A percentile compares a stretch with the other conserved stretches of the same genome.
These are phyloP conservation scores for Lasiommata megera DNA, from an alignment of 2,888 invertebrate species.

Conservation along the genomic window DNA sequence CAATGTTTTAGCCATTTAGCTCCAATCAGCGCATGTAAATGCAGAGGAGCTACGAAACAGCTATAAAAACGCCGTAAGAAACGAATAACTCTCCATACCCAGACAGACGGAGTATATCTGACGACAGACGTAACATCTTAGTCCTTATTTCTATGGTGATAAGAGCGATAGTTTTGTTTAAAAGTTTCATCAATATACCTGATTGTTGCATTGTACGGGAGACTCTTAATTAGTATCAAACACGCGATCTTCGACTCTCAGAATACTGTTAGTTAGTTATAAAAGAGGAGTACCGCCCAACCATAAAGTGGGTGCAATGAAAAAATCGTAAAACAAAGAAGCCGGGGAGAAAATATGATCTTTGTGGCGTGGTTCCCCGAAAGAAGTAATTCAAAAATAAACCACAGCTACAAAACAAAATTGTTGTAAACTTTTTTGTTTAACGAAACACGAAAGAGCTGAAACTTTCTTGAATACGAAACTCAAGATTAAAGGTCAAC, in stretches of 20 bases:
- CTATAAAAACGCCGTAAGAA: conserved; percentile 48
- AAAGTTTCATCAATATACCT: conserved; percentile 16
- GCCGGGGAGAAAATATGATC: conserved; percentile 66
- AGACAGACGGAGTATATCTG: conserved; percentile 40
- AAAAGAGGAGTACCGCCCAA: conserved; percentile 65
- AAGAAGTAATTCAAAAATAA: conserved; percentile 35
- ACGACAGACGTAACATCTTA: background rate
- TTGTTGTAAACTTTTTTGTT: conserved; percentile 14
- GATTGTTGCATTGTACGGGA: conserved; percentile 53
- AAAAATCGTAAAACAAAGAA: conserved; percentile 71
- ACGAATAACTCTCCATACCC: conserved; percentile 54
- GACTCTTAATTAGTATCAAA: conserved; percentile 72
- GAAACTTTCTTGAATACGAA: conserved; percentile 5
- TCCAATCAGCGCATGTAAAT: conserved; percentile 26
- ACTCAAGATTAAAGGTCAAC: conserved; percentile 1
- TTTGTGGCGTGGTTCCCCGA: conserved; percentile 45
- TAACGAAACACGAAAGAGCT: background rate
- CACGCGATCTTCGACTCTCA: conserved; percentile 64
- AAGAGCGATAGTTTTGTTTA: conserved; percentile 31
- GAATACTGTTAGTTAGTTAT: conserved; percentile 55
- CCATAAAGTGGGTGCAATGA: conserved; percentile 73
- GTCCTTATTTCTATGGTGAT: conserved; percentile 12
- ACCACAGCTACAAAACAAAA: conserved; percentile 16
- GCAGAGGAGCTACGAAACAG: conserved; percentile 25
- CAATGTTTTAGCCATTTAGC: conserved; percentile 22